Base-by-base conservation (phyloP, 2,888 invertebrate species). In the Apodemia zela region DNA sequence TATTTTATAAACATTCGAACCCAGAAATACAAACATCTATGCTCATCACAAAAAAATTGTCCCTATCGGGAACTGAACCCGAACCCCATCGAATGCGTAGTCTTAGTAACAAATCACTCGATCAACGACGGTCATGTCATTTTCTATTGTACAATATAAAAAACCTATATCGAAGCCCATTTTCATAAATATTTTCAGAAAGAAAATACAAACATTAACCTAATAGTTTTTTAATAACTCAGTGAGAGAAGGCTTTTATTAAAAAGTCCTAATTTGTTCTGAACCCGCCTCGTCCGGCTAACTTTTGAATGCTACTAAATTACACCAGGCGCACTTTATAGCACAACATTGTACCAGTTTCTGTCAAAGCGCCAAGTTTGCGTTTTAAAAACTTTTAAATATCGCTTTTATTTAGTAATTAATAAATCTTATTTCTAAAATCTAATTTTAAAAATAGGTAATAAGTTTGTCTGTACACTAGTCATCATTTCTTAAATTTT, bases 241-340 rank as follows among this genome's bases (percentile, higher is more conserved):
- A 57, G 54, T n/a, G 54, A 10, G 45, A 29, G 17, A 25, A 38
- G 33, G 47, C 47, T 45, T 63, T 63, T 63, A 63, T 38, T 63
- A 59, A 63, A 63, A 59, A 59, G 73, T 73, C 70, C 70, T 81
- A 78, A 78, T 77, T 80, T 73, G 68, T 70, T 71, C 68, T 66
- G 69, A 65, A 69, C 65, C 60, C 63, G 70, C 72, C 63, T 58
- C 29, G 62, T 33, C 59, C 68, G 78, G 72, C 75, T 72, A 84
- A 85, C 76, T 85, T 84, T 84, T 81, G 78, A 82, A 81, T 77
- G 79, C 76, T 78, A 82, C 76, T 87, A 85, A 87, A 85, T 84
- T 77, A 84, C 87, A 86, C 80, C 80, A 73, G 82, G 77, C 75
- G 81, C 78, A 78, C 69, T 84, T 82, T 81, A 83, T 81, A 74